Evolutionary conservation across 1,140 invertebrate genomes (phyloP).

Genomic region (Pissodes strobi): DNA sequence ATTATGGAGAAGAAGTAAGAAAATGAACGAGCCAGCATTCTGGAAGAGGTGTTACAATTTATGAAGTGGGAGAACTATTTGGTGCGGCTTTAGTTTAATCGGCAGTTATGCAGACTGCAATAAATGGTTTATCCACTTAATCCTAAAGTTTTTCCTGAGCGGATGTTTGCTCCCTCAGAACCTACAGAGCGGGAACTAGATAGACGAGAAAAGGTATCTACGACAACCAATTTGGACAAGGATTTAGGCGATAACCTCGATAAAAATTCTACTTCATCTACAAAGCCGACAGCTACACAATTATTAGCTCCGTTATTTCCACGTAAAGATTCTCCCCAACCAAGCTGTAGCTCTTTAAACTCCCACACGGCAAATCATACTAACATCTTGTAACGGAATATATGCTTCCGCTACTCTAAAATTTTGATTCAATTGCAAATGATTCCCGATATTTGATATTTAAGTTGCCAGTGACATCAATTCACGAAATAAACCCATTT

Average conservation of each 20-base stretch:
- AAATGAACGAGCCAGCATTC: not conserved
- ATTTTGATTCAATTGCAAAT: too few species aligned
- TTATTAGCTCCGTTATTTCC: too few species aligned
- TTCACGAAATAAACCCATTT: too few species aligned
- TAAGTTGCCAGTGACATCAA: too few species aligned
- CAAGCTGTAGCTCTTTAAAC: too few species aligned
- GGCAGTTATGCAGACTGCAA: not conserved
- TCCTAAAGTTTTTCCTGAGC: not conserved
- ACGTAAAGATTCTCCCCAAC: too few species aligned
- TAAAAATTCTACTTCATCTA: not conserved
- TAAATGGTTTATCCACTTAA: slow-evolving; percentile 2
- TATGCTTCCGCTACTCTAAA: too few species aligned
- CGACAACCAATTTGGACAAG: not conserved
- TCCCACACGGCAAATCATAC: too few species aligned
- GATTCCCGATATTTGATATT: too few species aligned
- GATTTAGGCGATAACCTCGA: not conserved
- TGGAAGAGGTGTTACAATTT: not conserved
- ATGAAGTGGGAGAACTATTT: not conserved
- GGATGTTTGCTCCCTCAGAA: not conserved
- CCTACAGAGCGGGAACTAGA: not conserved
- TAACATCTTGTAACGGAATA: too few species aligned
- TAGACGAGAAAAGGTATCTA: not conserved
- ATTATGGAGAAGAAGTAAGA: too few species aligned
- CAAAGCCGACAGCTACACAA: not conserved
- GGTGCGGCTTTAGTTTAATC: not conserved